Conservation (phyloP, 1,140 invertebrate genomes). For the Anastrepha ludens region DNA sequence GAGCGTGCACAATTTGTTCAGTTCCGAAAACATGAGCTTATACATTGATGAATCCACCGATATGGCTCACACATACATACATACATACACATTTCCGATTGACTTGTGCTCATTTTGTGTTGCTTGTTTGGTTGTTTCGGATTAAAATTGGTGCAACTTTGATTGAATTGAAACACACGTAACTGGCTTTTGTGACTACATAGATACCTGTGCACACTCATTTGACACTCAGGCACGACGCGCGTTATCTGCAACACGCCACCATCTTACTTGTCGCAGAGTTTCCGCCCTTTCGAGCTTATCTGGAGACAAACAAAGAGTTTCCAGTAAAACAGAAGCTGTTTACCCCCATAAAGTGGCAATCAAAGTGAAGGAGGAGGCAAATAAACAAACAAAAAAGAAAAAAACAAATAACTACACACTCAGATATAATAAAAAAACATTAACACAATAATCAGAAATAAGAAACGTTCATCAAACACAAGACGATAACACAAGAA, state of each 20-base stretch:
- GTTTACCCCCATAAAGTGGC: constrained; percentile 4
- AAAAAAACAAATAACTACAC: not conserved
- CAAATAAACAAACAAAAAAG: not conserved
- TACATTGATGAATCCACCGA: too few relatives aligned
- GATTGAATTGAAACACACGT: not conserved
- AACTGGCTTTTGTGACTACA: too few relatives aligned
- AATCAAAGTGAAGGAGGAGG: not conserved
- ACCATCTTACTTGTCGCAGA: not conserved
- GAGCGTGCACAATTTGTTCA: too few relatives aligned
- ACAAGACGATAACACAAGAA: not conserved
- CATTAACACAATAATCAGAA: constrained; percentile 40
- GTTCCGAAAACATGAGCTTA: too few relatives aligned
- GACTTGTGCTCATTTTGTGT: too few relatives aligned
- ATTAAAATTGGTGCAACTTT: not conserved
- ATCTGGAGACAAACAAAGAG: constrained; percentile 4
- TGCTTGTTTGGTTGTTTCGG: too few relatives aligned
- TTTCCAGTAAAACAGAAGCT: constrained; percentile 14
- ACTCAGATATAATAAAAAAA: not conserved
- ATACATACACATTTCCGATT: too few relatives aligned
- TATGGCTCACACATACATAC: too few relatives aligned
- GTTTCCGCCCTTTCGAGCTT: constrained; percentile 28
- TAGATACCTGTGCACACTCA: not conserved
- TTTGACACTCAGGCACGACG: not conserved
- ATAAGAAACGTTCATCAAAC: constrained; percentile 15
- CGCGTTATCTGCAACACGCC: not conserved